Base-by-base conservation (phyloP, 1,140 invertebrate species). In the Globodera ellingtonae region DNA sequence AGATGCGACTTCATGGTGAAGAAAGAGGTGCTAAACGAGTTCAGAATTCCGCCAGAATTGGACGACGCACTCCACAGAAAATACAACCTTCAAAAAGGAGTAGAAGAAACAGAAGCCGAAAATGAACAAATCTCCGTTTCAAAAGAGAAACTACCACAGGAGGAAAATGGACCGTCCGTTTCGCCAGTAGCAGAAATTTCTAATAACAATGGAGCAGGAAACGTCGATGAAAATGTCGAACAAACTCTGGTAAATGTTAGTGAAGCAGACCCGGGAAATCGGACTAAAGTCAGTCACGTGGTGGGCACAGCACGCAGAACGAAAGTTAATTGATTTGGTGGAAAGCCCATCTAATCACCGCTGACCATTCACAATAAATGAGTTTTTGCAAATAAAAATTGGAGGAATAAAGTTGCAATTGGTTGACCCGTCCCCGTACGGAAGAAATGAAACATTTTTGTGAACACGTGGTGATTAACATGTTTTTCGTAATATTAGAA, bases 1-100 rank as follows among this genome's bases (percentile, higher is more conserved):
- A 77, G 75, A 77, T 77, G 75, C 48, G 75, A 77, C 24, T 77
- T 77, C 47, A 77, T 72, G 78, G 66, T 79, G 2, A 79, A 79
- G 47, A 79, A 72, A n/a, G 73, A 78, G 6, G 78, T 76, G 44
- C 47, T 81, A 10, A 71, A 81, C 47, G 67, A 81, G 46, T 81
- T 81, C 71, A 10, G 79, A 21, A 81, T 81, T 62, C 62, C 65
- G 24, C 75, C 79, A 9, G 69, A 81, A 67, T 70, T 81, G 56
- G 79, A 81, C 69, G 65, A 81, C 44, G 69, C 75, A 67, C 71
- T 81, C 35, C 35, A 81, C 24, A 24, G 52, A 56, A 79, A 70
- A 35, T 81, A 81, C 50, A 74, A 80, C 47, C 7, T 3, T 15
- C 10, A 18, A 35, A 46, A 62, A 48, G 50, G 48, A 10, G 66